Base-by-base conservation (phyloP, 2,888 invertebrate species). In the Adelognathus sp. region DNA sequence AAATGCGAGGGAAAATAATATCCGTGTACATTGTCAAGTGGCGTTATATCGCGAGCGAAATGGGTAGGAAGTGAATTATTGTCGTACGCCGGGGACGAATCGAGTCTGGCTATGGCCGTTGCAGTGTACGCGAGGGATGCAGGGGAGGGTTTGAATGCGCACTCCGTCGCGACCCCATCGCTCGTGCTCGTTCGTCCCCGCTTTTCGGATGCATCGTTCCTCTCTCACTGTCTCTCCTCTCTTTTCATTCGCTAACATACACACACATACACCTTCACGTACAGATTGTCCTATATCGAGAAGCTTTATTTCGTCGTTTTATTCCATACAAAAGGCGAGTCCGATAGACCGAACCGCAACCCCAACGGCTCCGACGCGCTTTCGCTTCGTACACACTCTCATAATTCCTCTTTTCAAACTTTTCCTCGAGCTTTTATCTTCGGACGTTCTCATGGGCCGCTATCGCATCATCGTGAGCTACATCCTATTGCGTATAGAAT, bases 31-130 rank as follows among this genome's bases (percentile, higher is more conserved):
- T 86, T 84, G 86, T 85, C 86, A 83, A 86, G 85, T 86, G 86
- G 83, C 85, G 83, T 86, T 85, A 82, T 87, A 87, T 88, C 84
- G 87, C 82, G 82, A 84, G 84, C 87, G 85, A 88, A 89, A 89
- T 88, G 88, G 88, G 81, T 85, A 83, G 87, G 87, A 89, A 88
- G 88, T 89, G 88, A 89, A 89, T 88, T 88, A 89, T 89, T 87
- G 84, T 82, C 82, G 82, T 84, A 83, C 64, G 58, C 66, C 66
- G 71, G 75, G 79, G 85, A 86, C 84, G 87, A 86, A 86, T 85
- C 82, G 84, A 71, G 79, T 79, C 75, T 75, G 71, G 64, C 52
- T 75, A 56, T 74, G 72, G 24, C 29, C 61, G 44, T 16, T 29
- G 52, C 16, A 36, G 64, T 50, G 66, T 39, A 41, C 39, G 39